phyloP scores from a whole-genome alignment of 1,140 invertebrate species.

The Anastrepha obliqua region DNA sequence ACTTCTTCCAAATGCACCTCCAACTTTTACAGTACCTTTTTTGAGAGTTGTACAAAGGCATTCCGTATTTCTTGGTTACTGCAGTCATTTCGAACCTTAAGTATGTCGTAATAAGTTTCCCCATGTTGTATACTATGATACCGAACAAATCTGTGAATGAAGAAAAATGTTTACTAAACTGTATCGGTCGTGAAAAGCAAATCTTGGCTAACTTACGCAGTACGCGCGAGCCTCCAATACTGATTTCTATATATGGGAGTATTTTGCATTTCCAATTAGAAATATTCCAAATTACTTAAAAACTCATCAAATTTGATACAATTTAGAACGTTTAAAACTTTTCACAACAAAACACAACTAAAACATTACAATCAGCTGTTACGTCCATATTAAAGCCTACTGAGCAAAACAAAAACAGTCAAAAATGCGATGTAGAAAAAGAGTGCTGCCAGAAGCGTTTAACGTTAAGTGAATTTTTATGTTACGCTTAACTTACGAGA shows the following conservation, averaged over 20 bases:
- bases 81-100: constrained; percentile 76
- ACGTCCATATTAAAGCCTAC: not conserved
- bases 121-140: not conserved
- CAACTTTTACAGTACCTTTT: constrained; percentile 74
- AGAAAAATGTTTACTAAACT: not conserved
- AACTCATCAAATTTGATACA: not conserved
- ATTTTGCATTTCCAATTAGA: not conserved
- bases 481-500: not conserved
- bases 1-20: too few species aligned
- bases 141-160: not conserved
- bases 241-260: not conserved
- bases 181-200: not conserved
- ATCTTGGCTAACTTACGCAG: not conserved
- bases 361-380: constrained; percentile 28
- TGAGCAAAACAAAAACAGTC: not conserved
- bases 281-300: constrained; percentile 1
- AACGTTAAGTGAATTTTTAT: too few species aligned
- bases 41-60: constrained; percentile 78
- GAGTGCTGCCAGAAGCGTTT: not conserved
- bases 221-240: not conserved
- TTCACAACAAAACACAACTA: constrained; percentile 19
- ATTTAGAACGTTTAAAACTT: not conserved
- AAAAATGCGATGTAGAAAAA: not conserved
- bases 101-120: constrained; percentile 77
- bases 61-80: constrained; percentile 77